Base-by-base conservation (phyloP, 2,888 invertebrate species). In the Drosophila leonis region DNA sequence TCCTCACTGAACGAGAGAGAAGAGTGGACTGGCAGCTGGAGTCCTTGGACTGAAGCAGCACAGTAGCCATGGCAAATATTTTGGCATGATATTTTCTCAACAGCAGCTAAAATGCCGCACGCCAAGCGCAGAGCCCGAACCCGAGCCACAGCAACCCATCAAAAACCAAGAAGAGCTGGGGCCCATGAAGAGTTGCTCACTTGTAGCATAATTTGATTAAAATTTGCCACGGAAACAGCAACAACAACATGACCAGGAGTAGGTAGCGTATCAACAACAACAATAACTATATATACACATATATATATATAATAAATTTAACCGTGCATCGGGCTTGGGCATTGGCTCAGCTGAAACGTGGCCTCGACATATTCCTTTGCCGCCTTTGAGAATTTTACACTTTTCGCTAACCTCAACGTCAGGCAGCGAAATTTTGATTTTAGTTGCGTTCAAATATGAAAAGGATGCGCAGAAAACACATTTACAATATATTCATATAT, bases 191-290 rank as follows among this genome's bases (percentile, higher is more conserved):
- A 51, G 78, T 59, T 75, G 78, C 71, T 70, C 79, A 67, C 82
- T 79, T 70, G 65, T 52, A 67, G 66, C 73, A 78, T 88, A 85
- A 85, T 85, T 85, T 88, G 84, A 85, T 85, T 85, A 88, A 88
- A 83, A 77, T 77, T 79, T 74, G 65, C 88, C 77, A 72, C 65
- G 75, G 59, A 54, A 35, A 51, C 42, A 41, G 66, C 52, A 39
- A 49, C 73, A 69, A 33, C 66, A 72, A 35, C 37, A 63, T 0
- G 41, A 9, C 0, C 13, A 27, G 1, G 13, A 4, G 24, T 24
- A 1, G 44, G 41, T 13, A 33, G 13, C 13, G 20, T 31, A 61
- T 20, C 48, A 65, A 39, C 54, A 59, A 18, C 56, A 62, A 54
- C 69, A 52, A 29, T 55, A 55, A 9, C 2, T 6, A 41, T n/a